Percentiles rank a stretch among this genome's conserved stretches.
Evolutionary conservation across 2,888 invertebrate genomes (phyloP).

Genomic region (Capitulum mitella): DNA sequence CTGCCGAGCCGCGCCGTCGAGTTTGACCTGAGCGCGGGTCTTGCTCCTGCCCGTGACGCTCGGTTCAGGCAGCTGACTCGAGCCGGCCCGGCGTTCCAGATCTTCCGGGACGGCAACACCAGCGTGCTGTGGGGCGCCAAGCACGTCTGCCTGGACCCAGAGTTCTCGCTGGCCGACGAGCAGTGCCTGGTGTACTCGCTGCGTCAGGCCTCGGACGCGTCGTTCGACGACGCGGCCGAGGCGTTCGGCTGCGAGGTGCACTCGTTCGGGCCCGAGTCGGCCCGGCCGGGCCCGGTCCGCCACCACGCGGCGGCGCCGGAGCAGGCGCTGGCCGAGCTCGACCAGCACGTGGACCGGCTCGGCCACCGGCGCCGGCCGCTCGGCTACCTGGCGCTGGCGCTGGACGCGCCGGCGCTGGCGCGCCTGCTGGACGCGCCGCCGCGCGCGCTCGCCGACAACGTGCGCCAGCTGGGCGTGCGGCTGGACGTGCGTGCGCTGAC

Average conservation of each 20-base stretch:
- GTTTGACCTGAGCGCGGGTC: background rate
- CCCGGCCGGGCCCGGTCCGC: background rate
- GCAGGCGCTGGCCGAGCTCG: background rate
- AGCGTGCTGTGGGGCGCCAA: constrained; percentile 13
- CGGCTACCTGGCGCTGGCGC: background rate
- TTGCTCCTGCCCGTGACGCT: too few species aligned
- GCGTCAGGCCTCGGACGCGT: constrained; percentile 31
- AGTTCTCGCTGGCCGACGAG: constrained; percentile 33
- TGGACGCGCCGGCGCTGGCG: background rate
- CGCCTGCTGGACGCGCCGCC: background rate
- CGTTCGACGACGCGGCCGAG: constrained; percentile 35
- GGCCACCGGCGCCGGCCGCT: background rate
- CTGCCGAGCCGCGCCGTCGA: too few species aligned
- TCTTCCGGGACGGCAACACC: background rate
- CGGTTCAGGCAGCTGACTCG: too few species aligned
- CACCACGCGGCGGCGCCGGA: background rate
- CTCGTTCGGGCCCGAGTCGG: constrained; percentile 31
- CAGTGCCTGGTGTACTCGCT: constrained; percentile 35
- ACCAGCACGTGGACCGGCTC: background rate
- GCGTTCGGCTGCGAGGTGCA: constrained; percentile 36
- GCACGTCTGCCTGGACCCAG: constrained; percentile 35
- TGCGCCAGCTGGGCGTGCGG: constrained; percentile 16
- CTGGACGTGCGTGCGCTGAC: background rate
- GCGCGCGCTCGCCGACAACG: background rate
- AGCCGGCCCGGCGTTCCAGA: background rate